phyloP scores from a whole-genome alignment of 2,888 invertebrate genomes.

The Drosophila quinaria region DNA sequence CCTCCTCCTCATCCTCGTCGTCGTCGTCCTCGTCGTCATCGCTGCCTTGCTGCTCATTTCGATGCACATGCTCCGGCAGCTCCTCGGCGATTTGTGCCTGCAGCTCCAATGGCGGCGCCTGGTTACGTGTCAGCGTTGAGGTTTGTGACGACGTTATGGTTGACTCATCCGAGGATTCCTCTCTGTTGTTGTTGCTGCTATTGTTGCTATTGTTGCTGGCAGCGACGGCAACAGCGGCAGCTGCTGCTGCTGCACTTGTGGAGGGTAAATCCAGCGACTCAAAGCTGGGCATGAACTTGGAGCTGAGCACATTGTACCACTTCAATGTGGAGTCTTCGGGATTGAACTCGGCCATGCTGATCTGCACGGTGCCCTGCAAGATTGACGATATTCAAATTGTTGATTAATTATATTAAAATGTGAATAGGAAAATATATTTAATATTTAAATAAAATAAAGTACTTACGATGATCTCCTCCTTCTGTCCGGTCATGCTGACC shows the following conservation, averaged over 20 bases:
- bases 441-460: not conserved
- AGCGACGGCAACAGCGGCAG: slow-evolving; percentile 72
- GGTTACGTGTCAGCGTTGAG: slow-evolving; percentile 96
- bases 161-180: slow-evolving; percentile 98
- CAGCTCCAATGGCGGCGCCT: slow-evolving; percentile 89
- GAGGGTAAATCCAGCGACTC: slow-evolving; percentile 84
- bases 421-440: too few species aligned
- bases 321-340: slow-evolving; percentile 92
- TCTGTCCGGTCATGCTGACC: slow-evolving; percentile 90
- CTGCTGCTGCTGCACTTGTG: slow-evolving; percentile 83
- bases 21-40: slow-evolving; percentile 88
- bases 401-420: not conserved
- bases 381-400: too few species aligned
- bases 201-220: slow-evolving; percentile 6
- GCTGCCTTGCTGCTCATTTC: slow-evolving; percentile 87
- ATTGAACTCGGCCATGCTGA: slow-evolving; percentile 97
- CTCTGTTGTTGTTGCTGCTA: slow-evolving; percentile 86
- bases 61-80: slow-evolving; percentile 81
- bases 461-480: slow-evolving; percentile 94
- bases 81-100: slow-evolving; percentile 86
- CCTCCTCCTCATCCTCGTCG: slow-evolving; percentile 85
- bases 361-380: slow-evolving; percentile 95
- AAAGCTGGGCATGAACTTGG: slow-evolving; percentile 89
- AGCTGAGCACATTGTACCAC: slow-evolving; percentile 98
- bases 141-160: slow-evolving; percentile 98